Base-by-base conservation (phyloP, 2,113 vertebrate genomes). In the Elephas maximus region DNA sequence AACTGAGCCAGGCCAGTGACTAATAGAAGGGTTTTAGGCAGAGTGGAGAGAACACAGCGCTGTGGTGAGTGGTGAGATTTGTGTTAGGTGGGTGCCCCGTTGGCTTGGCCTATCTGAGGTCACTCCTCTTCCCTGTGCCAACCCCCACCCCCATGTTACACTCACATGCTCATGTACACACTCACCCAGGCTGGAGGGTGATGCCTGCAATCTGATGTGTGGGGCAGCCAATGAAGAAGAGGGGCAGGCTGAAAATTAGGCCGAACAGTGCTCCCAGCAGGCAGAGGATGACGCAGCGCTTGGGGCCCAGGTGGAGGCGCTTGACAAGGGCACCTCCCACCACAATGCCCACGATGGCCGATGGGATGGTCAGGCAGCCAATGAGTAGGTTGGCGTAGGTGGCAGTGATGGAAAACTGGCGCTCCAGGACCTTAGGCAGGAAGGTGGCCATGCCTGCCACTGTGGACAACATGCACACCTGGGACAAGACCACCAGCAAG, bases 341-440 rank as follows among this genome's bases (percentile, higher is more conserved):
- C 71, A 99, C 96, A 0, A 99, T 99, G 0, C 99, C 99, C 1
- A 99, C 15, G 90, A 99, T 99, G 0, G 98, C 99, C 48, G 98
- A 96, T 0, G 99, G 99, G 94, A 99, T 99, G 67, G 98, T 98
- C 21, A 99, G 80, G 0, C 98, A 97, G 10, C 99, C 99, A 0
- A 99, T 99, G 98, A 99, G 98, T 97, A 99, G 97, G 97, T 99
- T 99, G 98, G 99, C 99, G 0, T 99, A 98, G 65, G 99, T 98
- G 0, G 99, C 98, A 0, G 99, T 99, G 97, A 99, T 91, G 28
- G 97, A 99, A 97, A 99, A 99, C 93, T 99, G 99, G 2, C 98
- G 98, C 98, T 99, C 99, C 30, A 99, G 98, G 97, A 99, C 99
- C 98, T 99, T 99, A 45, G 98, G 98, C 99, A 99, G 99, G 97